A percentile compares a stretch with the other conserved stretches of the same genome.
phyloP scores from a whole-genome alignment of 2,113 vertebrate genomes.

The Myrmophylax atrothorax region DNA sequence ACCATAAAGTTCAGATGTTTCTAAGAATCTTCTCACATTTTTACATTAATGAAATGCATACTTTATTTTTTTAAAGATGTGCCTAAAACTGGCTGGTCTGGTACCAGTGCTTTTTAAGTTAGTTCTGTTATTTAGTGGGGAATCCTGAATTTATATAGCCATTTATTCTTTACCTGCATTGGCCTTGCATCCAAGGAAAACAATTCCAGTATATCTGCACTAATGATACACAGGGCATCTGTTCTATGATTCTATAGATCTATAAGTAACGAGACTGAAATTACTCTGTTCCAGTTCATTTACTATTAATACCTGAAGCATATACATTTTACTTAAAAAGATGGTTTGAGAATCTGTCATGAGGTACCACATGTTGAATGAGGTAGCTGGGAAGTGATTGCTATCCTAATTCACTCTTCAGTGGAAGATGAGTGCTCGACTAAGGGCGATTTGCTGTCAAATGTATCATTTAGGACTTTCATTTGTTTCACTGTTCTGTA shows the following conservation, averaged over 20 bases:
- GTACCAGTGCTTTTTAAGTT: constrained; percentile 65
- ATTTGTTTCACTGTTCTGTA: not conserved
- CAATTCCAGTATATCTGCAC: not conserved
- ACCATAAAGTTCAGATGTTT: not conserved
- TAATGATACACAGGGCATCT: constrained; percentile 7
- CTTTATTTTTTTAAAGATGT: constrained; percentile 61
- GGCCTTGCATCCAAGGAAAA: constrained; percentile 18
- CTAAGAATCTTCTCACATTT: not conserved
- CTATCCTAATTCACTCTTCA: not conserved
- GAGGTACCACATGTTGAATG: not conserved
- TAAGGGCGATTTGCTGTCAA: not conserved
- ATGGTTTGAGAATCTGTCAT: not conserved
- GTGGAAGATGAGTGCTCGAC: not conserved
- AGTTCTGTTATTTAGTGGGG: not conserved
- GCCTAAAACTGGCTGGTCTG: constrained; percentile 68
- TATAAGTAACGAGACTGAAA: not conserved
- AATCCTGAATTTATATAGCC: constrained; percentile 45
- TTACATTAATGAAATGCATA: constrained; percentile 7
- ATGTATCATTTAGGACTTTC: not conserved
- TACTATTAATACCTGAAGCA: not conserved
- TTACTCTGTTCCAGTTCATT: not conserved
- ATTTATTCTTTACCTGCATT: constrained; percentile 55
- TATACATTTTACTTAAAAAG: not conserved
- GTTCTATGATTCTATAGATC: not conserved
- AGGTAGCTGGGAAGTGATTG: not conserved